Conservation (phyloP, 2,888 invertebrate species). For the Drosophila sordidula region DNA sequence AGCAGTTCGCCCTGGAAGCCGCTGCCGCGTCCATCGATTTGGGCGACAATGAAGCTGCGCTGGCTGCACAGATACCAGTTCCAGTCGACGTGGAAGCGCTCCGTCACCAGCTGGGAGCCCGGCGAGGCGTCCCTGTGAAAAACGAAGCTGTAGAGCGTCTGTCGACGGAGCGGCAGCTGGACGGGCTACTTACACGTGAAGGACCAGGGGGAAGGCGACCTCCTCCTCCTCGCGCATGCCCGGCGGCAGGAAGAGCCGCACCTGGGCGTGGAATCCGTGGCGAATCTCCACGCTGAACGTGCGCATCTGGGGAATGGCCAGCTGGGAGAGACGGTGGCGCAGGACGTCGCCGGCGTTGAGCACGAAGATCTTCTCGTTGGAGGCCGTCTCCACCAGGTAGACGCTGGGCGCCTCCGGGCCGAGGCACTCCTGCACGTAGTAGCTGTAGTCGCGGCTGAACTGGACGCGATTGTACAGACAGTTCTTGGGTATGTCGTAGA, state of each 20-base stretch:
- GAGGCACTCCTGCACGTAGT: constrained; percentile 91
- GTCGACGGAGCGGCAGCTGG: constrained; percentile 57
- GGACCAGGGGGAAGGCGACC: constrained; percentile 91
- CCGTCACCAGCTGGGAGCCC: constrained; percentile 93
- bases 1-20: constrained; percentile 92
- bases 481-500: constrained; percentile 86
- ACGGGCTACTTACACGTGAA: constrained; percentile 90
- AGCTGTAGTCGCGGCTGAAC: constrained; percentile 88
- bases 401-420: constrained; percentile 91
- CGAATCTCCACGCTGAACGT: constrained; percentile 89
- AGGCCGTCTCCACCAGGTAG: constrained; percentile 88
- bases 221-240: constrained; percentile 93
- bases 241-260: constrained; percentile 92
- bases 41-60: constrained; percentile 93
- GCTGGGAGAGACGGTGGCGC: constrained; percentile 87
- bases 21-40: constrained; percentile 95
- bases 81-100: constrained; percentile 92
- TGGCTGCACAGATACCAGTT: constrained; percentile 93
- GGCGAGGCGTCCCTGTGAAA: constrained; percentile 90
- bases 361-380: constrained; percentile 87
- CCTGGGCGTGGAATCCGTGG: constrained; percentile 90
- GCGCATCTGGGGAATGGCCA: constrained; percentile 91
- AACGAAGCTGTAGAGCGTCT: neutral
- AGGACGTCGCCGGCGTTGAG: constrained; percentile 90
- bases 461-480: constrained; percentile 89